A percentile compares a stretch with the other conserved stretches of the same genome.
These are phyloP conservation scores for Carduelis carduelis DNA, from an alignment of 2,797 vertebrate species.

Conservation along the genomic window DNA sequence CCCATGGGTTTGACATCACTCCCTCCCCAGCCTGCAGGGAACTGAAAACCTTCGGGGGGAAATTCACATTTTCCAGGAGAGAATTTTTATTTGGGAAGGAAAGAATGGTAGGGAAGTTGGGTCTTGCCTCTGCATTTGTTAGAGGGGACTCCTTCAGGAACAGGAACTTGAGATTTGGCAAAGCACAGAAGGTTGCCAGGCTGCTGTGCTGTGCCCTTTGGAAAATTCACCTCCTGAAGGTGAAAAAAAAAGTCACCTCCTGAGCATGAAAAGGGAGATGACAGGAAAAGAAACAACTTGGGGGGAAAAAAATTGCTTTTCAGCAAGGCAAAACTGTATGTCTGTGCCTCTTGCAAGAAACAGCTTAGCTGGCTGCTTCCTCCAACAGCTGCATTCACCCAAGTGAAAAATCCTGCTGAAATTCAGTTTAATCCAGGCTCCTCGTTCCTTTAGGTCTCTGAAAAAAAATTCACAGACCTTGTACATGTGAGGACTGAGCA, in stretches of 20 bases:
- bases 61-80: neutral
- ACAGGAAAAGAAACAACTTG: neutral
- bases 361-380: neutral
- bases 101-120: neutral
- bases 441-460: neutral
- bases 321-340: neutral
- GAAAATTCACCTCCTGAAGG: neutral
- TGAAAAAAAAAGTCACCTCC: neutral
- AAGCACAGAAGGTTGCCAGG: neutral
- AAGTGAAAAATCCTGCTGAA: neutral
- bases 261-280: neutral
- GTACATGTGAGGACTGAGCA: neutral
- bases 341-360: neutral
- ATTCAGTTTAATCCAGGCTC: neutral
- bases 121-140: neutral
- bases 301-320: neutral
- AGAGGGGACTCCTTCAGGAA: neutral
- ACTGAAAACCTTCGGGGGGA: neutral
- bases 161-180: neutral
- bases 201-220: neutral
- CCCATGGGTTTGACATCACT: accelerated
- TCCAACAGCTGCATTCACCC: neutral
- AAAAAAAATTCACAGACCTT: neutral
- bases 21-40: neutral
- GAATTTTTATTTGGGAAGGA: neutral